Conservation (phyloP, 2,888 invertebrate genomes). For the Stenoptilia bipunctidactyla region DNA sequence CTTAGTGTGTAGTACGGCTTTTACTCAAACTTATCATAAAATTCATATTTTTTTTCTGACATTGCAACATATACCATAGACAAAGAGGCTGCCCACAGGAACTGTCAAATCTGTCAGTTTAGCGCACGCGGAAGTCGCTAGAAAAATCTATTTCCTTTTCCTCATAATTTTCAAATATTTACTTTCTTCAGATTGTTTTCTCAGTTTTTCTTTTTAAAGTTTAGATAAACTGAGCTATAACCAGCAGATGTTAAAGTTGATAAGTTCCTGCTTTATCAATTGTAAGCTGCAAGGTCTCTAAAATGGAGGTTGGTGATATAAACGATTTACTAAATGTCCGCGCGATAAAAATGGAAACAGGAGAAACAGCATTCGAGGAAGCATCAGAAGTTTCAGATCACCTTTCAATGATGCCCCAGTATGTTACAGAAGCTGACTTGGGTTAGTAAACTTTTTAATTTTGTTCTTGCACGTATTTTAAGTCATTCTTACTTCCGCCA, state of each 20-base stretch:
- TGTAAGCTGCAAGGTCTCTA: no score
- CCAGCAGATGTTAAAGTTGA: conserved; percentile 2
- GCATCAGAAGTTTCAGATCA: conserved; percentile 37
- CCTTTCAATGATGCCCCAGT: conserved; percentile 53
- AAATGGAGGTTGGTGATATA: conserved; percentile 29
- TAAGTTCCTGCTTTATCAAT: no score
- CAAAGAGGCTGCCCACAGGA: no score
- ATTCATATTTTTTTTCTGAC: no score
- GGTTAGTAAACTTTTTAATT: conserved; percentile 29
- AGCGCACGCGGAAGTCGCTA: conserved; percentile 61
- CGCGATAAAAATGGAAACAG: conserved; percentile 55
- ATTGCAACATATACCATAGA: no score
- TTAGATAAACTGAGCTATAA: conserved; percentile 12
- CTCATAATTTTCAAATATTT: conserved; percentile 41
- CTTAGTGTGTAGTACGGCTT: no score
- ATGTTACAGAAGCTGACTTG: conserved; percentile 59
- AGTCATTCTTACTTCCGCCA: background rate
- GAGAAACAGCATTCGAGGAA: conserved; percentile 38
- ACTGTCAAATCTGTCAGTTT: conserved; percentile 18
- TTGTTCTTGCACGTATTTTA: background rate
- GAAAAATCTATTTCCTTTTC: conserved; percentile 52
- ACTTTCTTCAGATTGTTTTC: conserved; percentile 3
- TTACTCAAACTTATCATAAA: no score
- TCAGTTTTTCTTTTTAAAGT: conserved; percentile 21
- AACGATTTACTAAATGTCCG: conserved; percentile 51